Conservation (phyloP, 1,140 invertebrate species). For the Euborellia annulipes region DNA sequence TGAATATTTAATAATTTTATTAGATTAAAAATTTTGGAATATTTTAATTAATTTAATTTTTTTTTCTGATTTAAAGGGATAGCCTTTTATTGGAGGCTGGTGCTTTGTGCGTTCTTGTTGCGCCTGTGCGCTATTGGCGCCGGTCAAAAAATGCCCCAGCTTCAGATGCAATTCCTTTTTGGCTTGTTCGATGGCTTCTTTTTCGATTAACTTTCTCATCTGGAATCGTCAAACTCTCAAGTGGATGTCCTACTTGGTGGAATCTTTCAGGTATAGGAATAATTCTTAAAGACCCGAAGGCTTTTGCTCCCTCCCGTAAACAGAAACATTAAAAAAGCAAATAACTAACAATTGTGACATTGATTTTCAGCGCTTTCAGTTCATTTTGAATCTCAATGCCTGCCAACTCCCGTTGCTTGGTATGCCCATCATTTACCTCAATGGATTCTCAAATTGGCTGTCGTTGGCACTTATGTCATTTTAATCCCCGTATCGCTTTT, state of each 20-base stretch:
- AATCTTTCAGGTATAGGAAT: constrained; percentile 57
- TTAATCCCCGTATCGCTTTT: constrained; percentile 58
- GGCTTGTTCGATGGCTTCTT: constrained; percentile 59
- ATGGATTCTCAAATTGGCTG: constrained; percentile 48
- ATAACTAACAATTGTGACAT: no score
- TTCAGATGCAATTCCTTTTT: constrained; percentile 42
- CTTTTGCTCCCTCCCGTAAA: no score
- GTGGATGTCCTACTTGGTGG: constrained; percentile 67
- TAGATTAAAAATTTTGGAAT: no score
- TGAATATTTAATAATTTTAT: no score
- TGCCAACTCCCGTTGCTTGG: constrained; percentile 53
- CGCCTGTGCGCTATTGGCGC: constrained; percentile 39
- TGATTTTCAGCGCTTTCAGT: constrained; percentile 45
- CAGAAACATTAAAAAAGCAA: no score
- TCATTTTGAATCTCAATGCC: constrained; percentile 61
- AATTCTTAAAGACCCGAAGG: no score
- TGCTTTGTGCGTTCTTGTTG: constrained; percentile 54
- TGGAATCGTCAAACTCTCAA: constrained; percentile 60
- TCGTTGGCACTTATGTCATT: constrained; percentile 42
- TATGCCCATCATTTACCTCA: constrained; percentile 47
- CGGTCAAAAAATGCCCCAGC: constrained; percentile 20
- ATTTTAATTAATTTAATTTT: no score
- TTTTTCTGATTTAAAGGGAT: no score
- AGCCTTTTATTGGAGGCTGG: constrained; percentile 59
- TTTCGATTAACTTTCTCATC: constrained; percentile 64